Evolutionary conservation across 2,113 vertebrate genomes (phyloP).

Genomic region (Aegithalos caudatus): DNA sequence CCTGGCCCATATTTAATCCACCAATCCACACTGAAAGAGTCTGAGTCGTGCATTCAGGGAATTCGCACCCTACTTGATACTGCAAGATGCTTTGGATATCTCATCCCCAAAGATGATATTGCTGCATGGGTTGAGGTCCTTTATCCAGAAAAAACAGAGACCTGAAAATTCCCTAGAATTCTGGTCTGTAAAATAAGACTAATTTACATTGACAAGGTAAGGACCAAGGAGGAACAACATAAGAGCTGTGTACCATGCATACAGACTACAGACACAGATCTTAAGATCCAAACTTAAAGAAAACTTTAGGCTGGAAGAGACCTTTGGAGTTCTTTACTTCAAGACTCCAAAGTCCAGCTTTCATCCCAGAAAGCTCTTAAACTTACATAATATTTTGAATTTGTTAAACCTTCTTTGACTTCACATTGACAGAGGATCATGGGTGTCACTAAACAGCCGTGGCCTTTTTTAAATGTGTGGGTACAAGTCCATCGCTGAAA

Average conservation of each 20-base stretch:
- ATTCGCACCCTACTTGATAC: not conserved
- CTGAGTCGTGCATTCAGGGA: not conserved
- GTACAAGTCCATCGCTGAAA: not conserved
- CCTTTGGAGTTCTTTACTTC: not conserved
- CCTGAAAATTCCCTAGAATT: not conserved
- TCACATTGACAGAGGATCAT: not conserved
- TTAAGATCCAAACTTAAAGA: not conserved
- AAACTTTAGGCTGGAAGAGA: not conserved
- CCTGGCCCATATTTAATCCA: not conserved
- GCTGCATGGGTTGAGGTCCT: not conserved
- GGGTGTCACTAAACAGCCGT: not conserved
- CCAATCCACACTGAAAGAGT: not conserved
- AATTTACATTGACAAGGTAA: not conserved
- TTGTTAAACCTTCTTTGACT: not conserved
- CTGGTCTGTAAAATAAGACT: not conserved
- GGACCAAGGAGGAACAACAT: not conserved
- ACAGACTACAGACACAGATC: not conserved
- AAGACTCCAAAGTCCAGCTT: not conserved
- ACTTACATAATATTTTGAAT: not conserved
- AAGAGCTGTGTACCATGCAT: rapidly evolving
- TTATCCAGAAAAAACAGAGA: not conserved
- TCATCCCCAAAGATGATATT: not conserved
- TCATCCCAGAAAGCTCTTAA: not conserved
- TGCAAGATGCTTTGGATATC: not conserved
- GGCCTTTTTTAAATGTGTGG: not conserved